A percentile compares a stretch with the other conserved stretches of the same genome.
These are phyloP conservation scores for Sebastes vulpes DNA, from an alignment of 2,797 vertebrate genomes.

Conservation along the genomic window DNA sequence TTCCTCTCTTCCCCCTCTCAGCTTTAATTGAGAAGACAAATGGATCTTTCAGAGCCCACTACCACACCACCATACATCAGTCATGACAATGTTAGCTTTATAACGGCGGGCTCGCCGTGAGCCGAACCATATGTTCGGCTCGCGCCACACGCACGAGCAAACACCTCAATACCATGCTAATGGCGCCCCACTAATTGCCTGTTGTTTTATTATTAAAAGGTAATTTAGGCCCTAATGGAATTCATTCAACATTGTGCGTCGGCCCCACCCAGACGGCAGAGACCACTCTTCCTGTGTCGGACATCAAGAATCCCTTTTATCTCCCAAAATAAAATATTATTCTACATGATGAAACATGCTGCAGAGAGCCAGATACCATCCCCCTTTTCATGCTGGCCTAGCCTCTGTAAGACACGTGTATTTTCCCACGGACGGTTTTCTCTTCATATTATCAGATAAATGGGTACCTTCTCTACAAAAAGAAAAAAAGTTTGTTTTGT, in stretches of 20 bases:
- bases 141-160: conserved; percentile 79
- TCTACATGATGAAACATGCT: conserved; percentile 37
- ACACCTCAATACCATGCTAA: conserved; percentile 83
- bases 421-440: neutral
- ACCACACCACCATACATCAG: conserved; percentile 86
- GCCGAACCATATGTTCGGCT: conserved; percentile 86
- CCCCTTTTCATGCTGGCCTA: conserved; percentile 11
- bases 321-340: conserved; percentile 43
- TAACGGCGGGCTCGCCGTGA: conserved; percentile 83
- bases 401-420: neutral
- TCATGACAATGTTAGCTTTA: conserved; percentile 86
- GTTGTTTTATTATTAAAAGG: conserved; percentile 90
- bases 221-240: conserved; percentile 87
- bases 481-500: neutral
- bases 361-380: conserved; percentile 9
- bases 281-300: conserved; percentile 37
- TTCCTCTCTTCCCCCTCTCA: conserved; percentile 83
- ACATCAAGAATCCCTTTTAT: conserved; percentile 50
- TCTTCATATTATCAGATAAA: neutral
- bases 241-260: conserved; percentile 82
- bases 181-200: conserved; percentile 84
- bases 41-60: conserved; percentile 86
- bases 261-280: conserved; percentile 60
- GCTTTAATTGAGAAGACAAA: conserved; percentile 87
- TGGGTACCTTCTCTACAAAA: neutral